Evolutionary conservation across 1,140 invertebrate species (phyloP).

Genomic region (Conus betulinus): DNA sequence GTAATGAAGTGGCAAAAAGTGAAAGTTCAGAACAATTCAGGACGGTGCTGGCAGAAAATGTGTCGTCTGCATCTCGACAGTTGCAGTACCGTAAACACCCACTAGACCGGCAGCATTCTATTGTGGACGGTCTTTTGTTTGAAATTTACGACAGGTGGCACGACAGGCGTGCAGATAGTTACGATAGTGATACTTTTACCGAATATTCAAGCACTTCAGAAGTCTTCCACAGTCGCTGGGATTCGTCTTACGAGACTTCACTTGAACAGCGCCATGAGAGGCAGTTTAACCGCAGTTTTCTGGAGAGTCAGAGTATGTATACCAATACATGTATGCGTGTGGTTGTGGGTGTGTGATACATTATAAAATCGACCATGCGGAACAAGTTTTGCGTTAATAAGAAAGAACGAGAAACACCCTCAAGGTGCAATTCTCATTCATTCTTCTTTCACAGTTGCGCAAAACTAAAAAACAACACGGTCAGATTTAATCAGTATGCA

Average conservation of each 20-base stretch:
- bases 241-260: slow-evolving; percentile 51
- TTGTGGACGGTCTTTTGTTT: slow-evolving; percentile 74
- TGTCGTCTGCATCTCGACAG: neutral
- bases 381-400: no score
- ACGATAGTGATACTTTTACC: slow-evolving; percentile 75
- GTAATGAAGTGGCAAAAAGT: neutral
- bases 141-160: slow-evolving; percentile 76
- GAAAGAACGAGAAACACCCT: neutral
- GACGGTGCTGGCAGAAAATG: neutral
- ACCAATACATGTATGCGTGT: neutral
- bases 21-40: slow-evolving; percentile 10
- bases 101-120: slow-evolving; percentile 61
- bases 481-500: no score
- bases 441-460: neutral
- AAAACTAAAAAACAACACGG: no score
- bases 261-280: slow-evolving; percentile 59
- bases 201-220: slow-evolving; percentile 74
- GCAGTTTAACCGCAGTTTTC: slow-evolving; percentile 57
- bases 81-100: neutral
- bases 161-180: slow-evolving; percentile 69
- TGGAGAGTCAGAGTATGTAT: slow-evolving; percentile 67
- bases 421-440: neutral
- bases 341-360: neutral
- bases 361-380: no score
- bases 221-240: slow-evolving; percentile 60